A percentile compares a stretch with the other conserved stretches of the same genome.
phyloP scores from a whole-genome alignment of 2,797 vertebrate genomes.

The Ammospiza maritima region DNA sequence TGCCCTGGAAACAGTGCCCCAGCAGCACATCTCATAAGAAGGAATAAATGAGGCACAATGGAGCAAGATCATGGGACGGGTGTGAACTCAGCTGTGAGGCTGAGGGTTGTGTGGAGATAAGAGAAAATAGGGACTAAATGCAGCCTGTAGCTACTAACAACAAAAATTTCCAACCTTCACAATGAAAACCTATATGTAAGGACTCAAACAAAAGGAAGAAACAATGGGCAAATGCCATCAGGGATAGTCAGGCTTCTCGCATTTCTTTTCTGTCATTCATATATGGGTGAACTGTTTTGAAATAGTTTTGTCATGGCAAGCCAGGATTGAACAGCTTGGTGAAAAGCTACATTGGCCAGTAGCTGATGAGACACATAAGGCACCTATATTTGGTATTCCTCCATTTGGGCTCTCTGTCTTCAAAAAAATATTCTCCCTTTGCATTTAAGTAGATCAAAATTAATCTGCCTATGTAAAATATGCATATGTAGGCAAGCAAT shows the following conservation, averaged over 20 bases:
- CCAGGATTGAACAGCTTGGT: not conserved
- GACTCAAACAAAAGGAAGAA: not conserved
- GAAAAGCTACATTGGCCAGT: not conserved
- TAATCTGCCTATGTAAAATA: not conserved
- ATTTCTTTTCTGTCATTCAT: not conserved
- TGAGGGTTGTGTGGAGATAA: not conserved
- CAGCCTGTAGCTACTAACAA: not conserved
- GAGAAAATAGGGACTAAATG: not conserved
- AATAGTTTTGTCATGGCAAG: not conserved
- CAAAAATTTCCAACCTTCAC: not conserved
- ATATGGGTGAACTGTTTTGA: not conserved
- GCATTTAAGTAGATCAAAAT: not conserved
- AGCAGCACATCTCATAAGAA: not conserved
- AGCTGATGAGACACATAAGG: not conserved
- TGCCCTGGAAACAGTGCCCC: not conserved
- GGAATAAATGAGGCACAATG: not conserved
- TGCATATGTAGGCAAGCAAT: not conserved
- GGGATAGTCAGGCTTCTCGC: not conserved
- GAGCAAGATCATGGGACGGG: not conserved
- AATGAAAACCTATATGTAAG: not conserved
- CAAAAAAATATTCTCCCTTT: not conserved
- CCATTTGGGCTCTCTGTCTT: not conserved
- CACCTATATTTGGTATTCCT: not conserved
- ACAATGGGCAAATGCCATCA: not conserved
- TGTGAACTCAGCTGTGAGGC: not conserved